Evolutionary conservation across 2,888 invertebrate species (phyloP), one percentile per base, ranked within the genome.

Genomic region (Catocala sponsa): DNA sequence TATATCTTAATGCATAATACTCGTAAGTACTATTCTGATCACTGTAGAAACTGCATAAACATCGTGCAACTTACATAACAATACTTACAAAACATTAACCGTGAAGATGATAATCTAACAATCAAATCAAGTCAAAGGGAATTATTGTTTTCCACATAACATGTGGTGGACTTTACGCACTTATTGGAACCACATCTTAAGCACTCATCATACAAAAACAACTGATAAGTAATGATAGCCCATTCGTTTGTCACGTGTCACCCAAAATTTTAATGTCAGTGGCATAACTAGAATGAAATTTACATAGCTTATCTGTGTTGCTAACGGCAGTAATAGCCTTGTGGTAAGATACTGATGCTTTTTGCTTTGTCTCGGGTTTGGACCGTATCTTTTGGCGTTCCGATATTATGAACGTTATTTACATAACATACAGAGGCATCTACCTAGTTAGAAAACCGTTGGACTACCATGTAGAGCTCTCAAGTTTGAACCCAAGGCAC

Each of bases 241-340:
- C 50, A 51, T 50, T 59, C 59, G 52, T 53, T 60, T 46, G 49
- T 69, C 73, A 67, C 76, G 63, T 76, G 65, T 55, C 55, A 60
- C 32, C 63, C 65, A 61, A 71, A 68, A 77, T 70, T 73, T 63
- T 52, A 70, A 67, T 78, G 64, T 72, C 61, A 64, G 49, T 66
- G 63, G 59, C 72, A 70, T 72, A 67, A 62, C 49, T 56, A 50
- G 63, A 67, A 66, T 71, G 77, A 72, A 71, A 74, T 74, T 77
- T 65, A 67, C 61, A 65, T 58, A 50, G 43, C 12, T 67, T 72
- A 70, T 70, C 69, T 66, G 48, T 71, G 68, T 75, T 72, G 58
- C 70, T 69, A 74, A 75, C 50, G 13, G 9, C 41, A 33, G 11
- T 33, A 46, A 42, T 42, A 55, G 11, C 15, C 46, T 46, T 46